A percentile compares a stretch with the other conserved stretches of the same genome.
These are phyloP conservation scores for Lasioglossum lativentre DNA, from an alignment of 2,888 invertebrate genomes.

Conservation along the genomic window DNA sequence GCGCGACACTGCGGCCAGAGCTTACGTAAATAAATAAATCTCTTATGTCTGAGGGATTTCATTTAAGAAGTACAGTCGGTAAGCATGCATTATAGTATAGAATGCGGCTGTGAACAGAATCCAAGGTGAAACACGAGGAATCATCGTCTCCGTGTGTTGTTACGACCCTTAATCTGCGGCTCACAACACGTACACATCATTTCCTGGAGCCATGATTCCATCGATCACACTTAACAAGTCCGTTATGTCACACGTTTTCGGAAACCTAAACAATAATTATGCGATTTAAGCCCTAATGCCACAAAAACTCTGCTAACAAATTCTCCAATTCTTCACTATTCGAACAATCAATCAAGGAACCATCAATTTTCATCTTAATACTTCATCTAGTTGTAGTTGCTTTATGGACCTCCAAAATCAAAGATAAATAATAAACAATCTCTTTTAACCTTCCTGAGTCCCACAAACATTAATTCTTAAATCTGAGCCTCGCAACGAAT, in stretches of 20 bases:
- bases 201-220: neutral
- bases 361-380: no score
- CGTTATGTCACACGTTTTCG: neutral
- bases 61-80: constrained; percentile 37
- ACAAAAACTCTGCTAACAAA: neutral
- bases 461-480: neutral
- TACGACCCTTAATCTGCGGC: constrained; percentile 10
- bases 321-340: neutral
- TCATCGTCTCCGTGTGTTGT: constrained; percentile 13
- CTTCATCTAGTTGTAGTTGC: no score
- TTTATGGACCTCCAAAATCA: no score
- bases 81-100: constrained; percentile 28
- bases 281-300: no score
- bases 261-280: neutral
- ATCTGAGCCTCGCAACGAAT: neutral
- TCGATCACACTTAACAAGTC: neutral
- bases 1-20: neutral
- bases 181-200: neutral
- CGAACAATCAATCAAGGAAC: no score
- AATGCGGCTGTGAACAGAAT: constrained; percentile 5
- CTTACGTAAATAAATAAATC: constrained; percentile 59
- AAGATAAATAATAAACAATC: neutral
- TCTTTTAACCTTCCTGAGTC: no score
- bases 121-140: constrained; percentile 37
- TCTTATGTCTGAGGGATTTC: constrained; percentile 48